Conservation (phyloP, 2,888 invertebrate genomes). For the Lypha dubia region DNA sequence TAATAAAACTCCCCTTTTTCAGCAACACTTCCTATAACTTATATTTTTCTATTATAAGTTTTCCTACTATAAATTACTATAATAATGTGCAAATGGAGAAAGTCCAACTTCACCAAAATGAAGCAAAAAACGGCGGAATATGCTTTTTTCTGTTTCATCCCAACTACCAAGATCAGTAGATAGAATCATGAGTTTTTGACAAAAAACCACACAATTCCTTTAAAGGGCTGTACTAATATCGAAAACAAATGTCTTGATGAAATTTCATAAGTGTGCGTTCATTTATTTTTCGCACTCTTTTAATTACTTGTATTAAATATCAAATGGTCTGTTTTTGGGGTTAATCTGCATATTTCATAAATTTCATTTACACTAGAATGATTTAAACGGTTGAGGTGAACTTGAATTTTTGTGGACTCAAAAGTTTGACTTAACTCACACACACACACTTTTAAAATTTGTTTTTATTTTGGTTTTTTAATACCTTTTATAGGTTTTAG, state of each 20-base stretch:
- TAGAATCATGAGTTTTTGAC: no score
- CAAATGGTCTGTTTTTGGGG: slow-evolving; percentile 41
- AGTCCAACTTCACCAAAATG: no score
- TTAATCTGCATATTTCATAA: slow-evolving; percentile 54
- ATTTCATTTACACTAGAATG: slow-evolving; percentile 47
- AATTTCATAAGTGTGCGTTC: background rate
- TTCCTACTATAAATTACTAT: no score
- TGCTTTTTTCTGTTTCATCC: no score
- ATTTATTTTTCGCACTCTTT: slow-evolving; percentile 9
- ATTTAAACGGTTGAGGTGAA: slow-evolving; percentile 64
- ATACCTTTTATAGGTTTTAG: slow-evolving; percentile 7
- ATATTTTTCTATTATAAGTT: no score
- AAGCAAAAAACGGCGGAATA: no score
- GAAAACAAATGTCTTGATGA: slow-evolving; percentile 12
- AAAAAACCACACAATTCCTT: no score
- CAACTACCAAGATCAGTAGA: no score
- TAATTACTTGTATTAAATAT: slow-evolving; percentile 27
- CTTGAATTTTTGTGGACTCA: slow-evolving; percentile 57
- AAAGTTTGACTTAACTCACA: background rate
- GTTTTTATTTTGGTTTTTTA: background rate
- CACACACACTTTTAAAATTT: slow-evolving; percentile 13
- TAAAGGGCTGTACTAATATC: slow-evolving; percentile 6
- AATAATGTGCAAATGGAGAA: no score
- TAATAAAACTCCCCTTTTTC: no score
- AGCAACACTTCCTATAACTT: no score